phyloP scores from a whole-genome alignment of 2,888 invertebrate species.

The Bedellia somnulentella region DNA sequence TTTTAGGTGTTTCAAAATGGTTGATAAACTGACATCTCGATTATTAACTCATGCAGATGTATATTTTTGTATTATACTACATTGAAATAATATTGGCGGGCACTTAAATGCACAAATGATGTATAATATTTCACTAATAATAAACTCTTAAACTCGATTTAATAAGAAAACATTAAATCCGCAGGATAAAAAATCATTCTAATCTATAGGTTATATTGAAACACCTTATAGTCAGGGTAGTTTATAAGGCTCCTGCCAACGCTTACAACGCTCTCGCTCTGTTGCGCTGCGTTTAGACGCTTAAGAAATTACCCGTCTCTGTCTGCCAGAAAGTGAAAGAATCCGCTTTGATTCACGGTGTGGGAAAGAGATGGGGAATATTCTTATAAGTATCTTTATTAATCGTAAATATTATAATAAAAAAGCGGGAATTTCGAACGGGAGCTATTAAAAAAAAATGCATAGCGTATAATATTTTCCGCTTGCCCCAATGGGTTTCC shows the following conservation, averaged over 20 bases:
- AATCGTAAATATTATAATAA: slow-evolving; percentile 3
- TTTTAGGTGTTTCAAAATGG: slow-evolving; percentile 36
- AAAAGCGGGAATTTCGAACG: slow-evolving; percentile 2
- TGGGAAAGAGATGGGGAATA: slow-evolving; percentile 2
- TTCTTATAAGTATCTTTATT: neutral
- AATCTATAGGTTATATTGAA: neutral
- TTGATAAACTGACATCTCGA: no score
- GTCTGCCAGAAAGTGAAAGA: slow-evolving; percentile 2
- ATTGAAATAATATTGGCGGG: no score
- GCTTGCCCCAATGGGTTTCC: no score
- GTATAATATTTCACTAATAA: no score
- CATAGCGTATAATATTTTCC: no score
- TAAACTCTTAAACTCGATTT: no score
- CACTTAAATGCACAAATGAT: no score
- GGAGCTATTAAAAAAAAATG: no score
- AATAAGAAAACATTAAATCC: no score
- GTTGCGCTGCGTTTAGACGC: neutral
- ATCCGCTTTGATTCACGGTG: neutral
- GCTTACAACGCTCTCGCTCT: slow-evolving; percentile 3
- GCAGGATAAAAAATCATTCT: no score
- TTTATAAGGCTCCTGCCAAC: slow-evolving; percentile 2
- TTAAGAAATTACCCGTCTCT: slow-evolving; percentile 2
- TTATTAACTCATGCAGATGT: no score
- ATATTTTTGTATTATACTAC: no score
- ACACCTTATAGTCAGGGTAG: slow-evolving; percentile 2